Conservation (phyloP, 1,140 invertebrate species). For the Lysiphlebus fabarum region DNA sequence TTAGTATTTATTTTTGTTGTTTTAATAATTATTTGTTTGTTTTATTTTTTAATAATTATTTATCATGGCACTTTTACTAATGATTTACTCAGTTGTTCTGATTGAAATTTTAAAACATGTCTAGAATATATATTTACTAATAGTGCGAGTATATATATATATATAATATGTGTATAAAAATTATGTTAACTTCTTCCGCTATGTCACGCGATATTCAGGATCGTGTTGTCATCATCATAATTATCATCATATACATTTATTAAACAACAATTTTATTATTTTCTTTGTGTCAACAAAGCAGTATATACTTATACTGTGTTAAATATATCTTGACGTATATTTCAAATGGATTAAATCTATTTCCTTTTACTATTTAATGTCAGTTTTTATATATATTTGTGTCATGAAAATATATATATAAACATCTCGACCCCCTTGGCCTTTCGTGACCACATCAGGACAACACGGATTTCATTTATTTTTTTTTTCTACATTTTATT, state of each 20-base stretch:
- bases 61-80: slow-evolving; percentile 7
- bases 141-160: no score
- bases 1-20: not conserved
- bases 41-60: not conserved
- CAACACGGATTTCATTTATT: slow-evolving; percentile 17
- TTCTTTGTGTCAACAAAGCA: slow-evolving; percentile 6
- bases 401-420: not conserved
- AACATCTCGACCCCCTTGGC: not conserved
- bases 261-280: not conserved
- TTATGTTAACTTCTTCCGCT: slow-evolving; percentile 18
- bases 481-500: no score
- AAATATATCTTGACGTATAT: not conserved
- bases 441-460: slow-evolving; percentile 18
- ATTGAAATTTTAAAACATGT: slow-evolving; percentile 1
- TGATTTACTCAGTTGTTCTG: not conserved
- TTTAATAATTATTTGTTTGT: slow-evolving; percentile 4
- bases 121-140: not conserved
- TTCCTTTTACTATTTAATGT: slow-evolving; percentile 15
- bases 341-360: slow-evolving; percentile 19
- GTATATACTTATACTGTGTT: not conserved
- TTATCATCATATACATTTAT: not conserved
- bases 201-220: slow-evolving; percentile 25
- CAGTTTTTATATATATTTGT: slow-evolving; percentile 15
- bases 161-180: slow-evolving; percentile 15
- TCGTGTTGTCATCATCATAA: not conserved